Evolutionary conservation across 2,113 vertebrate species (phyloP), one percentile per base, ranked within the genome.

Genomic region (Arvicanthis niloticus): DNA sequence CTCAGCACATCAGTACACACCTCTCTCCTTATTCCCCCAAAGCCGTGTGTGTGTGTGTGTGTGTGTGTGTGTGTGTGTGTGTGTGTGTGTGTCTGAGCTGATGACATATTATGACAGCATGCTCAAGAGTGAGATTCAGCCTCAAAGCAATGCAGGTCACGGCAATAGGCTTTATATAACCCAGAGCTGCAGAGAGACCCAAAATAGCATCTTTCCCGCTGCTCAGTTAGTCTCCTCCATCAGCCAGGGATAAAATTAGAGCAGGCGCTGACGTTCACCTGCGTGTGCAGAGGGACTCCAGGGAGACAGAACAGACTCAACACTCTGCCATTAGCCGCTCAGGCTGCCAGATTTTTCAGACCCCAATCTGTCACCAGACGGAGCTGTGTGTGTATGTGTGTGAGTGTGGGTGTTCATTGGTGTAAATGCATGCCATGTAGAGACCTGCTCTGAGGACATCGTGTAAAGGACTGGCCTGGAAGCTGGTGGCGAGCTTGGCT

Each of bases 161-260:
- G 92, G 98, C 97, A 95, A 93, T 94, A 98, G 98, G 98, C 98
- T 99, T 99, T 99, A 99, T 99, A 99, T 99, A 99, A 98, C 98
- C 96, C 97, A 98, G 98, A 99, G 98, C 98, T 96, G 97, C 95
- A 80, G 98, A 98, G 98, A 98, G 97, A 96, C 99, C 98, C 98
- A 98, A 99, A 99, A 99, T 99, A 99, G 99, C 99, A 99, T 98
- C 98, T 97, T 99, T 98, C 99, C 99, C 98, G 98, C 99, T 99
- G 99, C 99, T 99, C 99, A 98, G 99, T 99, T 99, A 99, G 99
- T 99, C 99, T 99, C 99, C 99, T 99, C 99, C 99, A 99, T 99
- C 99, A 98, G 99, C 99, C 98, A 96, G 81, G 98, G 99, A 99
- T 99, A 99, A 99, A 99, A 99, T 99, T 99, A 99, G 99, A 99